These are phyloP conservation scores for Yponomeuta evonymella DNA, from an alignment of 2,888 invertebrate genomes.

Conservation along the genomic window DNA sequence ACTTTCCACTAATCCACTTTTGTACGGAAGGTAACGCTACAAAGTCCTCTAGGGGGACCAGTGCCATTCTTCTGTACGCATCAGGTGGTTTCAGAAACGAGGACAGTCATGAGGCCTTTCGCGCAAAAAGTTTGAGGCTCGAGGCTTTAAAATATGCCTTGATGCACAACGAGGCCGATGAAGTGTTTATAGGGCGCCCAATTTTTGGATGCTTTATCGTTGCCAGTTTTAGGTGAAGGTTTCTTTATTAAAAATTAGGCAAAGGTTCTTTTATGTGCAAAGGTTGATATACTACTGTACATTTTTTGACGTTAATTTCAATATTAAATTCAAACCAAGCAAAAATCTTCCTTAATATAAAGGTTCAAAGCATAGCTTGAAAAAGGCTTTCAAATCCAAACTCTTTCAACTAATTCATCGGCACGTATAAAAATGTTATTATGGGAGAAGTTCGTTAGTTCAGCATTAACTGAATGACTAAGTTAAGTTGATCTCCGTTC, in stretches of 20 bases:
- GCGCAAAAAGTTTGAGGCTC: constrained; percentile 6
- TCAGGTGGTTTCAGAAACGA: not conserved
- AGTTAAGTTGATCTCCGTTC: not conserved
- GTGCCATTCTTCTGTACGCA: not conserved
- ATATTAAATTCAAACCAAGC: too few species aligned
- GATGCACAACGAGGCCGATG: not conserved
- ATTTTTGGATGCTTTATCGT: constrained; percentile 2
- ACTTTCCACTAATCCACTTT: too few species aligned
- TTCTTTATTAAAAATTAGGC: not conserved
- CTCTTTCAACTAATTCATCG: constrained; percentile 11
- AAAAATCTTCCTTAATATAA: too few species aligned
- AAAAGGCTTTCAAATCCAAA: not conserved
- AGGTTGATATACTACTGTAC: not conserved
- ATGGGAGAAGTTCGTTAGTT: constrained; percentile 12
- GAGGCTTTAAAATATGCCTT: not conserved
- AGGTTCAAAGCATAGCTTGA: too few species aligned
- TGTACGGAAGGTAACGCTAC: too few species aligned
- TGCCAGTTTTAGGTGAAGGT: constrained; percentile 5
- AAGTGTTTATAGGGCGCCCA: constrained; percentile 7
- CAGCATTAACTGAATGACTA: constrained; percentile 5
- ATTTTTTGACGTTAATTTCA: not conserved
- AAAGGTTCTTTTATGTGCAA: not conserved
- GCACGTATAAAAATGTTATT: constrained; percentile 10
- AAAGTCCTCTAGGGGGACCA: not conserved
- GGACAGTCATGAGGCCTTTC: not conserved